Evolutionary conservation across 2,113 vertebrate species (phyloP).

Genomic region (Malurus melanocephalus): DNA sequence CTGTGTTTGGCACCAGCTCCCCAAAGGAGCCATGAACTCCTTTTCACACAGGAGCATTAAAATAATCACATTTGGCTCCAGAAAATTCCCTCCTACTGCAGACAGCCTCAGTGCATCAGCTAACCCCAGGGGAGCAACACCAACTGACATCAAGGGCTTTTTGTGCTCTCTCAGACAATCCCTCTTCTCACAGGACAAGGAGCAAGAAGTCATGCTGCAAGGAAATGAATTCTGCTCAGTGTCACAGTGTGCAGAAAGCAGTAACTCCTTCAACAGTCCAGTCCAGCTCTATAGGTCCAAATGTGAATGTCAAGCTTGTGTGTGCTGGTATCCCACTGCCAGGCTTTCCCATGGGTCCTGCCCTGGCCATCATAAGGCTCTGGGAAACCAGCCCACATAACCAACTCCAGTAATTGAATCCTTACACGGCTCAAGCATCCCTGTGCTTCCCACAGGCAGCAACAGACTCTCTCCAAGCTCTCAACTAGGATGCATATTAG

Average conservation of each 20-base stretch:
- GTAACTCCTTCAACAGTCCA: not conserved
- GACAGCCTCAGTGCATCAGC: not conserved
- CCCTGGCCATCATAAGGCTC: accelerated
- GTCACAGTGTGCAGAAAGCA: not conserved
- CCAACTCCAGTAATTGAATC: not conserved
- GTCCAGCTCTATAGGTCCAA: not conserved
- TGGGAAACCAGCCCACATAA: not conserved
- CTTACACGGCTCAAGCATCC: not conserved
- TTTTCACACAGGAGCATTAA: not conserved
- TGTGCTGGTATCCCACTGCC: not conserved
- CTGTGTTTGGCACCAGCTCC: not conserved
- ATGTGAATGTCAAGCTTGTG: not conserved
- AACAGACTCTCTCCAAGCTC: not conserved
- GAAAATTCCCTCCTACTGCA: not conserved
- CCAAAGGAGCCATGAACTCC: not conserved
- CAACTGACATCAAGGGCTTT: accelerated
- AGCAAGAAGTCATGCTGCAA: not conserved
- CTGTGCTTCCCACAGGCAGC: not conserved
- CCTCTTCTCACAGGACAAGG: not conserved
- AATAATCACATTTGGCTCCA: not conserved
- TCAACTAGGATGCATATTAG: accelerated
- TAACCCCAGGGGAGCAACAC: not conserved
- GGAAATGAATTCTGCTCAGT: not conserved
- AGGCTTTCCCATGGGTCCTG: not conserved
- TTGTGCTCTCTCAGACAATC: not conserved